Evolutionary conservation across 2,888 invertebrate genomes (phyloP).

Genomic region (Myathropa florea): DNA sequence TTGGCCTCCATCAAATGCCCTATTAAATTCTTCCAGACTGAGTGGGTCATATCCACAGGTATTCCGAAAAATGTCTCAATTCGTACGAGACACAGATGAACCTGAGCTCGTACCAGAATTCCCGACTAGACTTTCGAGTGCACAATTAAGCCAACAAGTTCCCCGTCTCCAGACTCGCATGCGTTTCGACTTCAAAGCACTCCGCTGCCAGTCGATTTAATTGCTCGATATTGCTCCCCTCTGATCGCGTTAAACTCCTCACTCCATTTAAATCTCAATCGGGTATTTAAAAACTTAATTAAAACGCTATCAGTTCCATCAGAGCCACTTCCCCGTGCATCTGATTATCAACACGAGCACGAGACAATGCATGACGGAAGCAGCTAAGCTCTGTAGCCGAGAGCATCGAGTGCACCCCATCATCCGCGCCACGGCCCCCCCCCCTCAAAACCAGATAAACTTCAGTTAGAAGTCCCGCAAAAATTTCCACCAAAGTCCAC

Average conservation of each 20-base stretch:
- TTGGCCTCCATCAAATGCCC: too few relatives aligned
- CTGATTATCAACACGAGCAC: neutral
- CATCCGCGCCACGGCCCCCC: neutral
- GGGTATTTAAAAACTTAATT: constrained; percentile 26
- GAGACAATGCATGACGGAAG: constrained; percentile 25
- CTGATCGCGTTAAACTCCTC: constrained; percentile 45
- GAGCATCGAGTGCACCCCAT: neutral
- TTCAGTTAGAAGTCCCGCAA: constrained; percentile 33
- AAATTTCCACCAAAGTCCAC: neutral
- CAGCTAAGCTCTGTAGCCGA: neutral
- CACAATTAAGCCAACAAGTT: too few relatives aligned
- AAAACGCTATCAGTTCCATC: constrained; percentile 1
- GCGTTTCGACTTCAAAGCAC: too few relatives aligned
- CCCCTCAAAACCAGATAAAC: neutral
- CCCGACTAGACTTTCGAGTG: too few relatives aligned
- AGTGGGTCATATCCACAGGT: too few relatives aligned
- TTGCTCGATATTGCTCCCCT: too few relatives aligned
- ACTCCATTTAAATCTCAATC: constrained; percentile 58
- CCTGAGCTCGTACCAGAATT: too few relatives aligned
- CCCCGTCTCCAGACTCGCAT: too few relatives aligned
- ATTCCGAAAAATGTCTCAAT: too few relatives aligned
- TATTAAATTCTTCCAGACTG: too few relatives aligned
- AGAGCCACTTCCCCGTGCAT: neutral
- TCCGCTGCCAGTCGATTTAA: too few relatives aligned
- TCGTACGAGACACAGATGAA: too few relatives aligned